Conservation (phyloP, 2,888 invertebrate genomes). For the Cephus runcator region DNA sequence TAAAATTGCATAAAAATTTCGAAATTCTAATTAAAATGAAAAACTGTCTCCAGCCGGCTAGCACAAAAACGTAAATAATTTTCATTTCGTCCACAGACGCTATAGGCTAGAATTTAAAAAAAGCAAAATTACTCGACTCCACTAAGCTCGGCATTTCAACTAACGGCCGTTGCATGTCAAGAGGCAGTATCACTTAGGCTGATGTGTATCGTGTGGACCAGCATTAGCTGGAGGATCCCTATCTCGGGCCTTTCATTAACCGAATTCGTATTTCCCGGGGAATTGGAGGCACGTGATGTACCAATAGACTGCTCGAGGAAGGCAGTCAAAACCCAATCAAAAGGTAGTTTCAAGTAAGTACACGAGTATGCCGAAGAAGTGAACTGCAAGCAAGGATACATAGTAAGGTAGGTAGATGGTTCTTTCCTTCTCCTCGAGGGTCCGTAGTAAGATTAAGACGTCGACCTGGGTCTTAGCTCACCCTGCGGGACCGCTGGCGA, state of each 20-base stretch:
- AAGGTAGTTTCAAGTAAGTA: neutral
- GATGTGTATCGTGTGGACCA: constrained; percentile 17
- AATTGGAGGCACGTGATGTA: neutral
- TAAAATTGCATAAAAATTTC: neutral
- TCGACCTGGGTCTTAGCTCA: constrained; percentile 16
- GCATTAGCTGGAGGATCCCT: constrained; percentile 5
- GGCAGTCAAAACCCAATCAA: neutral
- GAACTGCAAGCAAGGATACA: neutral
- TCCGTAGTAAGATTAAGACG: neutral
- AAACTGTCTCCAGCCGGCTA: neutral
- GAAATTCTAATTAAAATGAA: neutral
- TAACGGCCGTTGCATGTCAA: constrained; percentile 13
- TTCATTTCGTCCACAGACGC: neutral
- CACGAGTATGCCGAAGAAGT: neutral
- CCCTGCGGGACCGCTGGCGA: constrained; percentile 14
- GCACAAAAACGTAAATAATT: neutral
- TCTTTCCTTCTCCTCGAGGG: neutral
- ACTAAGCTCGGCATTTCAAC: neutral
- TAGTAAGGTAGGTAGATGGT: neutral
- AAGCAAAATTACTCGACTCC: neutral
- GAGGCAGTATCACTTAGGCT: constrained; percentile 18
- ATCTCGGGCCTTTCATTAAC: constrained; percentile 21
- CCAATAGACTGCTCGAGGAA: neutral
- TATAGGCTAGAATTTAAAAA: neutral
- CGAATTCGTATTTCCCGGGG: constrained; percentile 14